Percentiles rank a stretch among this genome's conserved stretches.
Evolutionary conservation across 2,113 vertebrate genomes (phyloP).

Genomic region (Hipposideros armiger): DNA sequence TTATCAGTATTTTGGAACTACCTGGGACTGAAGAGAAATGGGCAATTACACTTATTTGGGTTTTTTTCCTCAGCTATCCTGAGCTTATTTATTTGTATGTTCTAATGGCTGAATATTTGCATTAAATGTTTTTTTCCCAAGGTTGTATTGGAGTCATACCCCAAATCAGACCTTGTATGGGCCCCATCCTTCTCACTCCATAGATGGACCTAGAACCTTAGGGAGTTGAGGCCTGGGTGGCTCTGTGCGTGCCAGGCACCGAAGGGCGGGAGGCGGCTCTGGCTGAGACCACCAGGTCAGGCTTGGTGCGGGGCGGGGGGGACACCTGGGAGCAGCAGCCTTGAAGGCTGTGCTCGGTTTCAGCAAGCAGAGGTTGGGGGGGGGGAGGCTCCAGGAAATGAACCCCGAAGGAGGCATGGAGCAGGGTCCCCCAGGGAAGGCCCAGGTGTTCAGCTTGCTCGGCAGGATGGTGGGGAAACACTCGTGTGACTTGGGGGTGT

Average conservation of each 20-base stretch:
- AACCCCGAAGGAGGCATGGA: neutral
- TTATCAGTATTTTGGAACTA: conserved; percentile 77
- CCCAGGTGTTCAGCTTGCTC: too few species aligned
- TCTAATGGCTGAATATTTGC: conserved; percentile 76
- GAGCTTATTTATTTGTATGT: conserved; percentile 84
- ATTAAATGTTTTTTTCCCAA: conserved; percentile 77
- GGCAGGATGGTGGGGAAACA: too few species aligned
- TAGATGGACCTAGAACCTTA: too few species aligned
- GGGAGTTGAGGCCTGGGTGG: too few species aligned
- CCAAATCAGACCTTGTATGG: neutral
- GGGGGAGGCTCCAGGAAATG: neutral
- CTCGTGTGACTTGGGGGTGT: too few species aligned
- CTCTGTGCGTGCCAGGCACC: too few species aligned
- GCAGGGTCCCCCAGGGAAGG: too few species aligned
- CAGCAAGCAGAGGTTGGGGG: neutral
- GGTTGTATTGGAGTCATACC: conserved; percentile 67
- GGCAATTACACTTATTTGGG: neutral
- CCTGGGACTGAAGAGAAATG: conserved; percentile 72
- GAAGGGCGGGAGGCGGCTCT: too few species aligned
- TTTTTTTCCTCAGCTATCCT: conserved; percentile 51
- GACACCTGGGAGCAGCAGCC: neutral
- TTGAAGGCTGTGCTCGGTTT: neutral
- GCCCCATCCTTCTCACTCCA: too few species aligned
- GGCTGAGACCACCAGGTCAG: too few species aligned
- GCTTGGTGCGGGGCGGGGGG: neutral